Percentiles rank a stretch among this genome's conserved stretches.
These are phyloP conservation scores for Dasypolia templi DNA, from an alignment of 2,888 invertebrate species.

Conservation along the genomic window DNA sequence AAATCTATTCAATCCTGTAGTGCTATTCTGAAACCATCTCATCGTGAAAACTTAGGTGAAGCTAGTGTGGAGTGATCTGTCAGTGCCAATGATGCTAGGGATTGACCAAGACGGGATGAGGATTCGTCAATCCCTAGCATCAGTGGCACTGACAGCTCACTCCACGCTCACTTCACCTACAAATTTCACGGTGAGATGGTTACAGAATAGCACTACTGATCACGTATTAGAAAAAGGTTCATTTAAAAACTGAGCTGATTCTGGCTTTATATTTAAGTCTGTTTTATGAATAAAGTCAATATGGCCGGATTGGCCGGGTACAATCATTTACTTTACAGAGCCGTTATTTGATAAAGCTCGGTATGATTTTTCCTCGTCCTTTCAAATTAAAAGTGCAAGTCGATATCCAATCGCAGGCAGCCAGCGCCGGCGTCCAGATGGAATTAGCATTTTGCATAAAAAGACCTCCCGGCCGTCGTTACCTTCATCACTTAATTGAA, in stretches of 20 bases:
- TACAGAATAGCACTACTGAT: too few species aligned
- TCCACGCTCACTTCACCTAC: too few species aligned
- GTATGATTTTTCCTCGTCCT: constrained; percentile 47
- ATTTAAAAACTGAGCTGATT: constrained; percentile 7
- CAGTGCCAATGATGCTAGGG: too few species aligned
- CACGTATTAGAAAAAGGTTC: background rate
- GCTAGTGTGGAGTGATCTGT: too few species aligned
- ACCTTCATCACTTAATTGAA: constrained; percentile 57
- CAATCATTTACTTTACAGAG: constrained; percentile 39
- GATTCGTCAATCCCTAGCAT: too few species aligned
- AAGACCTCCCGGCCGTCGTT: constrained; percentile 52
- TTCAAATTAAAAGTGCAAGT: constrained; percentile 67
- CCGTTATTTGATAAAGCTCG: constrained; percentile 51
- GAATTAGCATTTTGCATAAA: constrained; percentile 72
- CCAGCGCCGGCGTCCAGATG: constrained; percentile 31
- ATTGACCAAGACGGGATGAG: too few species aligned
- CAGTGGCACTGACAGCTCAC: too few species aligned
- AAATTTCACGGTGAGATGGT: too few species aligned
- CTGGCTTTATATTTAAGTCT: background rate
- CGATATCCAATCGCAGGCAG: constrained; percentile 64
- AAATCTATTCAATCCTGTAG: background rate
- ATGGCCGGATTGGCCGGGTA: constrained; percentile 9
- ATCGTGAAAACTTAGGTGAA: too few species aligned
- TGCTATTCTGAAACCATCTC: too few species aligned
- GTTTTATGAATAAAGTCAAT: constrained; percentile 26